Evolutionary conservation across 2,797 vertebrate genomes (phyloP).

Genomic region (Zalophus californianus): DNA sequence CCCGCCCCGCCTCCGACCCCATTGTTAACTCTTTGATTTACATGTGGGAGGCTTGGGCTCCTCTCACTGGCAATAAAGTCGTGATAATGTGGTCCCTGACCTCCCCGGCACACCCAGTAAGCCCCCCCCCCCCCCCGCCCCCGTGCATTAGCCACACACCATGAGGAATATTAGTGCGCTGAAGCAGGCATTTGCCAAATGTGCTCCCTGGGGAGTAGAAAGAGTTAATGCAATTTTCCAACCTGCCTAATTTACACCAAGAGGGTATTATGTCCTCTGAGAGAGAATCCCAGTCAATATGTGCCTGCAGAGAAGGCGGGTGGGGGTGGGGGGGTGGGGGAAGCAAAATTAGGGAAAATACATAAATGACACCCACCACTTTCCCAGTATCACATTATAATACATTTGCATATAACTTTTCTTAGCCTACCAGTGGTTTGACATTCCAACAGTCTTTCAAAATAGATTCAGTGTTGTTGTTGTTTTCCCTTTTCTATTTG

Average conservation of each 20-base stretch:
- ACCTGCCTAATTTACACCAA: conserved; percentile 43
- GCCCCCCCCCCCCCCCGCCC: neutral
- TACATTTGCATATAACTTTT: conserved; percentile 13
- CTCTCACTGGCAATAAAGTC: conserved; percentile 29
- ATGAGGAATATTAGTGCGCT: conserved; percentile 60
- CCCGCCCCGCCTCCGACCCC: neutral
- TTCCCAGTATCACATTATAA: neutral
- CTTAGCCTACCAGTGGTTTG: conserved; percentile 33
- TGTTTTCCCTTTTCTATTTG: neutral
- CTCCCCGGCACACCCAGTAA: neutral
- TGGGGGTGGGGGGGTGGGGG: no score
- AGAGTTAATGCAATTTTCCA: conserved; percentile 60
- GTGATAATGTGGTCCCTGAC: conserved; percentile 45
- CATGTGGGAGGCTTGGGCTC: neutral
- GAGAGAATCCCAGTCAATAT: neutral
- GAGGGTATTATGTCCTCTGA: neutral
- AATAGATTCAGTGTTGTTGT: neutral
- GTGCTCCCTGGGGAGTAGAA: conserved; percentile 45
- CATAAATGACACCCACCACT: neutral
- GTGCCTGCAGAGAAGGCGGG: neutral
- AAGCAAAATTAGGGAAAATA: neutral
- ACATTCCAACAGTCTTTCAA: conserved; percentile 38
- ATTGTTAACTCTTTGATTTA: conserved; percentile 67
- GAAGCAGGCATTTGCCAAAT: conserved; percentile 49
- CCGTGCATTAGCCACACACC: neutral